A percentile compares a stretch with the other conserved stretches of the same genome.
Evolutionary conservation across 2,113 vertebrate species (phyloP).

Genomic region (Cinclus mexicanus): DNA sequence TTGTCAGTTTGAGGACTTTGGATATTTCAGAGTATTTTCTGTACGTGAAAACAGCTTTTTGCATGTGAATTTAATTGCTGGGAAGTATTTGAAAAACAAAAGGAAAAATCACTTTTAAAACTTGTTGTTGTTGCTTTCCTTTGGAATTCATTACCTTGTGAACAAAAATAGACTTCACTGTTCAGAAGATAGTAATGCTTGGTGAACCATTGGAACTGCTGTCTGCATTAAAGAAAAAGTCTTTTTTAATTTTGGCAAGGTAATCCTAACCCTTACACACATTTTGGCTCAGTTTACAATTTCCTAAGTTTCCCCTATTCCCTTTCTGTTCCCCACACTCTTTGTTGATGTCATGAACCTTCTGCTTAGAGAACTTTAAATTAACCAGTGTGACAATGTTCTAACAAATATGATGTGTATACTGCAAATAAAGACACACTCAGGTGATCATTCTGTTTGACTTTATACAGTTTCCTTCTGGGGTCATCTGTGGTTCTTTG

Average conservation of each 20-base stretch:
- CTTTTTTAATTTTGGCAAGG: neutral
- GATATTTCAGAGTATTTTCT: conserved; percentile 41
- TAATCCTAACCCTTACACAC: neutral
- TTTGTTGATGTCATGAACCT: conserved; percentile 3
- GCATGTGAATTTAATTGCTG: conserved; percentile 40
- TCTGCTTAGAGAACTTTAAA: conserved; percentile 25
- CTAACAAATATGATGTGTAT: conserved; percentile 9
- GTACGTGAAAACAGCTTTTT: neutral
- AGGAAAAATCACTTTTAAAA: neutral
- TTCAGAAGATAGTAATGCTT: neutral
- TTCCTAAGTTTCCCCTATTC: neutral
- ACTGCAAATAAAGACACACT: conserved; percentile 51
- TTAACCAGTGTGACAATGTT: neutral
- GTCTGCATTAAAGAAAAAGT: neutral
- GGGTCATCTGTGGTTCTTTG: neutral
- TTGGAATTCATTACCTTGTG: neutral
- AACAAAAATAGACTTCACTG: neutral
- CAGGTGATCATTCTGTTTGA: conserved; percentile 11
- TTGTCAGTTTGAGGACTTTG: conserved; percentile 12
- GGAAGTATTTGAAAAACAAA: neutral
- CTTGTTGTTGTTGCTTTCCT: neutral
- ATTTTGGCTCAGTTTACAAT: neutral
- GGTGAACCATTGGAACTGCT: neutral
- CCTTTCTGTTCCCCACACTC: neutral
- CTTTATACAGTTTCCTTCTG: neutral